Evolutionary conservation across 2,113 vertebrate genomes (phyloP).

Genomic region (Campylomormyrus tamandua): DNA sequence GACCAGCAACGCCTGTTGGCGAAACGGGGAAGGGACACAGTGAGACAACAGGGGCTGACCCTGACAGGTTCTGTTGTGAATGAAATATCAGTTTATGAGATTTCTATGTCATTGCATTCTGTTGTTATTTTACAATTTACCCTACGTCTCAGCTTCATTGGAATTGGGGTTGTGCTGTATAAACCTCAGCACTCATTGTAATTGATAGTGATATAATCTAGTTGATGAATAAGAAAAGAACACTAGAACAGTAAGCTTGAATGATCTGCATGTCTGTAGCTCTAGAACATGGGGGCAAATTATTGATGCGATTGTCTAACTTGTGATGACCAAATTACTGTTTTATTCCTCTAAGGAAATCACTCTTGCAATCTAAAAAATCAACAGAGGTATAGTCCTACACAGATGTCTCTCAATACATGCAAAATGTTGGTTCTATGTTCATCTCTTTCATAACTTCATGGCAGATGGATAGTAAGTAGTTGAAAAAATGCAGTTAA

Average conservation of each 20-base stretch:
- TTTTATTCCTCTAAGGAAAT: not conserved
- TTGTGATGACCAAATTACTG: not conserved
- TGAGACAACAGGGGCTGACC: too few species aligned
- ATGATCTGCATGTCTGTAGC: not conserved
- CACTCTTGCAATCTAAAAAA: not conserved
- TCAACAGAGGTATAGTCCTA: not conserved
- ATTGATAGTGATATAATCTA: not conserved
- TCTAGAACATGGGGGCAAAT: not conserved
- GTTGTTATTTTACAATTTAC: too few species aligned
- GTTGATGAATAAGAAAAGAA: not conserved
- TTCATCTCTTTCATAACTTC: not conserved
- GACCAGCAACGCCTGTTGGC: too few species aligned
- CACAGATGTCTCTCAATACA: not conserved
- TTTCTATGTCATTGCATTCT: too few species aligned
- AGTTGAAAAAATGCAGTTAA: not conserved
- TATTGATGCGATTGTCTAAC: not conserved
- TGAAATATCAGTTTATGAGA: too few species aligned
- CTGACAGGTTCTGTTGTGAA: too few species aligned
- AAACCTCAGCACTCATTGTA: not conserved
- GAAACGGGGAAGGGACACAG: too few species aligned
- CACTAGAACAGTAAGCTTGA: not conserved
- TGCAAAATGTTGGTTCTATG: not conserved
- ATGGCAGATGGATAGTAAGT: not conserved
- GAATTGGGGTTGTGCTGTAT: too few species aligned
- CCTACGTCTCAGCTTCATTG: too few species aligned